Evolutionary conservation across 2,113 vertebrate genomes (phyloP).

Genomic region (Anarhynchus alexandrinus): DNA sequence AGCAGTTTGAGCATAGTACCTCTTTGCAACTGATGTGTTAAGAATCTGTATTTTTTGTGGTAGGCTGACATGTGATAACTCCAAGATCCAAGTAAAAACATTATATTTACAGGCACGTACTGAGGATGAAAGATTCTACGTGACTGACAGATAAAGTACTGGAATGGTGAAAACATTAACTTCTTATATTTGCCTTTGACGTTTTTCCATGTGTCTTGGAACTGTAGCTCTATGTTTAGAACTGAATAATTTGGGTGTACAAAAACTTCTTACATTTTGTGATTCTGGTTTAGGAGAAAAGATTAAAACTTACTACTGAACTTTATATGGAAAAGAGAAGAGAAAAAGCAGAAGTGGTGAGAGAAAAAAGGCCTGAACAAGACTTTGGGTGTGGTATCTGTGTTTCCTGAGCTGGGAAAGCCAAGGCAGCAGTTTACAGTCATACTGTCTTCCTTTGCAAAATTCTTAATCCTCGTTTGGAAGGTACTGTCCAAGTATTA

Average conservation of each 20-base stretch:
- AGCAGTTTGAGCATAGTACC: neutral
- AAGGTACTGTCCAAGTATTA: neutral
- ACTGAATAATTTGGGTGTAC: neutral
- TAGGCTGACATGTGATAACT: neutral
- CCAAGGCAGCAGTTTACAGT: conserved; percentile 10
- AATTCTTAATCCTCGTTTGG: neutral
- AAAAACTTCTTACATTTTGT: neutral
- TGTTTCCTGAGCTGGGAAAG: neutral
- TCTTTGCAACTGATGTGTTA: neutral
- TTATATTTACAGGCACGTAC: neutral
- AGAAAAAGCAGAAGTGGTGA: conserved; percentile 35
- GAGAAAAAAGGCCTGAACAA: neutral
- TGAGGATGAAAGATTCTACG: neutral
- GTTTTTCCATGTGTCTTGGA: neutral
- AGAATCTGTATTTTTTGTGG: neutral
- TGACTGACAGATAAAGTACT: neutral
- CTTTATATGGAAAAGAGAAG: conserved; percentile 14
- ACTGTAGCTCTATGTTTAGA: neutral
- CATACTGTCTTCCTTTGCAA: neutral
- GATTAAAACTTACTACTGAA: neutral
- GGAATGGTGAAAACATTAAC: neutral
- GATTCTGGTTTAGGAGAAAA: neutral
- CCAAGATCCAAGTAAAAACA: neutral
- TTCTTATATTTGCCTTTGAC: neutral
- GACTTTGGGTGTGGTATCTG: conserved; percentile 33